Evolutionary conservation across 2,113 vertebrate genomes (phyloP), one percentile per base, ranked within the genome.

Genomic region (Ardeotis arabs): DNA sequence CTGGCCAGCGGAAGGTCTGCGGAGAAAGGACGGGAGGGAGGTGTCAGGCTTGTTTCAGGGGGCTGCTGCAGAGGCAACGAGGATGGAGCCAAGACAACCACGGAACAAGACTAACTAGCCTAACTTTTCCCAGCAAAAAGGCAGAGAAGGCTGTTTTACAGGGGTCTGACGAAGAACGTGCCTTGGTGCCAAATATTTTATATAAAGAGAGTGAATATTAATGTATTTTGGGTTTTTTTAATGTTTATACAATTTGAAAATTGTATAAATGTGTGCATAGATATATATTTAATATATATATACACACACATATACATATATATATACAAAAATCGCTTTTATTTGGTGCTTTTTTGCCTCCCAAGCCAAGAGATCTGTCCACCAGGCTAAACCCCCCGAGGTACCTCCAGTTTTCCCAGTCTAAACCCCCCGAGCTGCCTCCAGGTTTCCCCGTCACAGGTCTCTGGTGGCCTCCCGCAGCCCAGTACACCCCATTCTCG

Each of bases 1-100:
- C 98, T 0, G 99, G 99, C 99, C 99, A 99, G 73, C 99, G 98
- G 96, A 99, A 99, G 1, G 95, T 99, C 99, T 99, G 97, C 0
- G 10, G 89, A 79, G 73, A 79, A 45, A 94, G 33, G 72, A 56
- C 0, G 6, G 27, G 35, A 70, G 60, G 81, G 62, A 58, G 52
- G 25, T 1, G 64, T 81, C 52, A 86, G 77, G 12, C 8, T 11
- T 1, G 6, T 3, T 33, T 20, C 47, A 13, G n/a, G 24, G 45
- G 72, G 7, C 1, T 7, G 23, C 10, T 10, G 24, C 16, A 52
- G 63, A 14, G 27, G 25, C 5, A 14, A 14, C 13, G 25, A 16
- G 50, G 56, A 19, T 14, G 60, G 70, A 47, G 70, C 41, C 16
- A 20, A 15, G 27, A 27, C 10, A 17, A 17, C 25, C 29, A 12